These are phyloP conservation scores for Chymomyza fuscimana DNA, from an alignment of 2,888 invertebrate species.

Conservation along the genomic window DNA sequence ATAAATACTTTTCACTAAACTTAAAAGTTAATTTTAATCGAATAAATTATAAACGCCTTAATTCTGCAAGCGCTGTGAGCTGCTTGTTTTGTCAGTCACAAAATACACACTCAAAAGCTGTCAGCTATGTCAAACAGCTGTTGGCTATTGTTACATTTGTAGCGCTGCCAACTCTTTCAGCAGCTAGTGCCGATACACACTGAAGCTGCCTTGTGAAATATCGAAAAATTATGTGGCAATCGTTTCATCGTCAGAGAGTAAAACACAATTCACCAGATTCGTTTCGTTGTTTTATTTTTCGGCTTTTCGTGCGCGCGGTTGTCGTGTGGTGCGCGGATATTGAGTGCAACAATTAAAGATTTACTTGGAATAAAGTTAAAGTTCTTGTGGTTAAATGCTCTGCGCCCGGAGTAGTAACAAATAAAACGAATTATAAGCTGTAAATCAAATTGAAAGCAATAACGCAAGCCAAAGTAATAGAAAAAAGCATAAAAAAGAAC, in stretches of 20 bases:
- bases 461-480: neutral
- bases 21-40: no score
- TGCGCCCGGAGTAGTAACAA: slow-evolving; percentile 7
- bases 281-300: neutral
- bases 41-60: neutral
- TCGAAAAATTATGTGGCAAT: neutral
- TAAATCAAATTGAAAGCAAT: neutral
- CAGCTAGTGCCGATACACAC: neutral
- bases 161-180: neutral
- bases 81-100: neutral
- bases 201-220: neutral
- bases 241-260: neutral
- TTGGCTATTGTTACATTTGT: neutral
- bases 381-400: slow-evolving; percentile 11
- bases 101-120: neutral
- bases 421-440: neutral
- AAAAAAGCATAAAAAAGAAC: neutral
- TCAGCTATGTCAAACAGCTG: neutral
- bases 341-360: neutral
- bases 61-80: no score
- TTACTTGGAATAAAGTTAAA: neutral
- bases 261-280: neutral
- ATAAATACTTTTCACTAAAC: no score
- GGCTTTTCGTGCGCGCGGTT: slow-evolving; percentile 7
- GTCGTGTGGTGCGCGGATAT: slow-evolving; percentile 5